Percentiles rank a stretch among this genome's conserved stretches.
These are phyloP conservation scores for Crioceris asparagi DNA, from an alignment of 2,888 invertebrate species.

Conservation along the genomic window DNA sequence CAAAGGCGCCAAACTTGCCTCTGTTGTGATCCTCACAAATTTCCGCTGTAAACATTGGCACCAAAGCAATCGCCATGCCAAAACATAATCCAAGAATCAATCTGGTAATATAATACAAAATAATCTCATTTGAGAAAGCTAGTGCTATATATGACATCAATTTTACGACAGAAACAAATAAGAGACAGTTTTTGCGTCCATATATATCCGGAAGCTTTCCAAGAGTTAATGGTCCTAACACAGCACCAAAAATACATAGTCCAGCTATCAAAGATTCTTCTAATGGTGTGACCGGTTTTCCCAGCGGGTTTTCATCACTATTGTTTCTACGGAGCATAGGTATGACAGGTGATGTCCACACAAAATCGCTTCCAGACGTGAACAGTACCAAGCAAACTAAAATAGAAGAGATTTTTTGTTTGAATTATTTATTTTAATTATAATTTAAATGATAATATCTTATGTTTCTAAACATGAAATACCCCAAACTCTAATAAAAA, in stretches of 20 bases:
- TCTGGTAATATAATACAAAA: neutral
- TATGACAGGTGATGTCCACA: conserved; percentile 6
- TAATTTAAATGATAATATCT: too few species aligned
- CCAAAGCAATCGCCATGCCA: neutral
- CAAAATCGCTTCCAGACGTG: too few species aligned
- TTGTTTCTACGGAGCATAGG: conserved; percentile 1
- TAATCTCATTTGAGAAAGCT: neutral
- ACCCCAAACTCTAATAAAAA: too few species aligned
- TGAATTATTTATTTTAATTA: too few species aligned
- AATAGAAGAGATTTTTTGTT: too few species aligned
- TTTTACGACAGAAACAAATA: neutral
- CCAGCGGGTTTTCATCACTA: conserved; percentile 5
- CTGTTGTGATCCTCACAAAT: conserved; percentile 2
- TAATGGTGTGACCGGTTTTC: conserved; percentile 1
- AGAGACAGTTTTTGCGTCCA: conserved; percentile 1
- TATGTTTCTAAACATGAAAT: too few species aligned
- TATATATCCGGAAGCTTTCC: conserved; percentile 1
- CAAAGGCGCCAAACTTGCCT: conserved; percentile 1
- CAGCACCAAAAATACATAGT: neutral
- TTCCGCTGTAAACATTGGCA: neutral
- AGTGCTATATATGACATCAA: neutral
- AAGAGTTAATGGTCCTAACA: neutral
- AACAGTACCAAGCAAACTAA: too few species aligned
- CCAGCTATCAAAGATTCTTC: conserved; percentile 1
- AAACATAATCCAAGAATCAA: neutral